Base-by-base conservation (phyloP, 2,113 vertebrate genomes). In the Phoenicopterus ruber region DNA sequence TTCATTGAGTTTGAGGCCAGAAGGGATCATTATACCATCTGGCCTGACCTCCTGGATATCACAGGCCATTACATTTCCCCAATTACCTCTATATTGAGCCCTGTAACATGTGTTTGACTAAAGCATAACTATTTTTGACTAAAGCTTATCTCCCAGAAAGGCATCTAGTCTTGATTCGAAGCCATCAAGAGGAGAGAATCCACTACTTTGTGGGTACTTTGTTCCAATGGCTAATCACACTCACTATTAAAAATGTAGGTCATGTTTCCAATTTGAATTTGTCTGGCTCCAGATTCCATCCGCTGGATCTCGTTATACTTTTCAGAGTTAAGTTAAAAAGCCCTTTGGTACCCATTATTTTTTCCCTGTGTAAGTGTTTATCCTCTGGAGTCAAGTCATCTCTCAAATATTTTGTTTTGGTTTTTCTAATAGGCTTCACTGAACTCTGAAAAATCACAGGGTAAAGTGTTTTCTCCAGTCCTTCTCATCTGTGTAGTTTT, bases 1-100 rank as follows among this genome's bases (percentile, higher is more conserved):
- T 90, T 95, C 87, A 67, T 5, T 80, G 97, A 91, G 78, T 88
- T 74, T 85, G 71, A 94, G 93, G 79, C 96, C 94, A 95, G 94
- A 97, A 97, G 94, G 93, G 55, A 95, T 96, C 95, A 96, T 96
- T 97, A 86, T 82, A 82, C 95, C 97, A 97, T 96, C 96, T 97
- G 96, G 97, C 50, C 95, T 96, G 94, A 97, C 95, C 95, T 96
- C 82, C 91, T 95, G 94, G 87, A 96, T 95, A 92, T 93, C 89
- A 95, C 91, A 93, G 93, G 83, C 94, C 95, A 97, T 96, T 97
- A 82, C 81, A 82, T 94, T 95, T 97, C 86, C 84, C 93, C 94
- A 97, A 87, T 96, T 97, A 94, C 81, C 81, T 95, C 84, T 95
- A 69, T 36, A 85, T 4, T 26, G 74, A 93, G 91, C 78, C 66